phyloP scores from a whole-genome alignment of 2,888 invertebrate species.

The Macropis europaea region DNA sequence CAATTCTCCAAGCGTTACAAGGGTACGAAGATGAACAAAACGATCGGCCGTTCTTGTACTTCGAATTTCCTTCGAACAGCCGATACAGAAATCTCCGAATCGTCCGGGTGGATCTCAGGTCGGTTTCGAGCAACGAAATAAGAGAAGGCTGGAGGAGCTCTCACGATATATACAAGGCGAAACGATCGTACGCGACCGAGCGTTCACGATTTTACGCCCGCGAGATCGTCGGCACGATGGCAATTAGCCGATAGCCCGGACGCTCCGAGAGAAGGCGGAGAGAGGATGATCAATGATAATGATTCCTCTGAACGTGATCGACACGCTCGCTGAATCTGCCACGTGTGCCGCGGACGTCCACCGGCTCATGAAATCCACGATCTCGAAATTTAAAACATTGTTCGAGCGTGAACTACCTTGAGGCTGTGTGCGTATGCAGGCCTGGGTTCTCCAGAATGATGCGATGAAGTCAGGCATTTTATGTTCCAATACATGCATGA shows the following conservation, averaged over 20 bases:
- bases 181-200: constrained; percentile 37
- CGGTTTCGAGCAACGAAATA: neutral
- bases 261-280: constrained; percentile 50
- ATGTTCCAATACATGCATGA: too few species aligned
- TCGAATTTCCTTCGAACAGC: too few species aligned
- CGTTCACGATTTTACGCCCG: constrained; percentile 55
- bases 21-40: too few species aligned
- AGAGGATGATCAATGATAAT: constrained; percentile 75
- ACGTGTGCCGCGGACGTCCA: constrained; percentile 62
- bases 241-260: constrained; percentile 66
- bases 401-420: too few species aligned
- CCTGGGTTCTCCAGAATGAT: too few species aligned
- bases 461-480: too few species aligned
- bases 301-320: constrained; percentile 74
- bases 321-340: constrained; percentile 69
- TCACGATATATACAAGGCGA: constrained; percentile 28
- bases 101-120: neutral
- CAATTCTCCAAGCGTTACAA: too few species aligned
- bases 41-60: too few species aligned
- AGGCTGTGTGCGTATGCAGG: too few species aligned
- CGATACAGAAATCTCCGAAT: neutral
- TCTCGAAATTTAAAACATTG: too few species aligned
- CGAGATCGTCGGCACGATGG: constrained; percentile 59
- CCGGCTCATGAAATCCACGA: too few species aligned
- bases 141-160: neutral